Percentiles rank a stretch among this genome's conserved stretches.
Conservation (phyloP, 1,140 invertebrate genomes). For the Bemisia tabaci region DNA sequence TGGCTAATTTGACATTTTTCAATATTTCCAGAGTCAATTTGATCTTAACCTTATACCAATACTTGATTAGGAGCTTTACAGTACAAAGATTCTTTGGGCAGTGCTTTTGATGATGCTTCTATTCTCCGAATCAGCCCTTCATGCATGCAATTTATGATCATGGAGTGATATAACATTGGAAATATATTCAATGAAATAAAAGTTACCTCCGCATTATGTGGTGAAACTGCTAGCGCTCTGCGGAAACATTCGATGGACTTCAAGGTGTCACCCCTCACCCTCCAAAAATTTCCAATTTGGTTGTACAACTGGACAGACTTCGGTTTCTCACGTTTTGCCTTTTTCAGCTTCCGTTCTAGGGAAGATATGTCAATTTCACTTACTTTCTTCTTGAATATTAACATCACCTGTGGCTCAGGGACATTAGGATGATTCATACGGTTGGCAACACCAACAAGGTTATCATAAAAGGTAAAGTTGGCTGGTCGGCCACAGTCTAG, state of each 20-base stretch:
- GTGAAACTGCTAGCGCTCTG: conserved; percentile 64
- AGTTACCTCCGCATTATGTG: conserved; percentile 67
- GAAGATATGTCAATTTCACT: conserved; percentile 62
- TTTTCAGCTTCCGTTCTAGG: conserved; percentile 58
- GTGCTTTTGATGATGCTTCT: too few relatives aligned
- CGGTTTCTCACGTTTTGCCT: conserved; percentile 70
- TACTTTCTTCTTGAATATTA: conserved; percentile 62
- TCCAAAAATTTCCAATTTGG: conserved; percentile 78
- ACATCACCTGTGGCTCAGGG: conserved; percentile 46
- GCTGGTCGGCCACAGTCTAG: conserved; percentile 74
- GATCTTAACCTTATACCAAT: too few relatives aligned
- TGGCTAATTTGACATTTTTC: too few relatives aligned
- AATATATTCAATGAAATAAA: background rate
- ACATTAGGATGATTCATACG: conserved; percentile 49
- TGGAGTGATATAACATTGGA: too few relatives aligned
- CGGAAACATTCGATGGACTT: conserved; percentile 79
- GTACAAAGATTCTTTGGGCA: too few relatives aligned
- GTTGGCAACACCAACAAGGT: conserved; percentile 64
- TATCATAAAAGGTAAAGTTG: conserved; percentile 79
- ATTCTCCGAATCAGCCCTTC: too few relatives aligned
- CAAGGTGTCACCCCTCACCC: conserved; percentile 69
- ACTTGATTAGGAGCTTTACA: too few relatives aligned
- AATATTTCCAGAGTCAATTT: too few relatives aligned
- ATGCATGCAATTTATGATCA: too few relatives aligned
- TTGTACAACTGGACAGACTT: conserved; percentile 75